phyloP scores from a whole-genome alignment of 2,113 vertebrate species.

The Dipodomys stephensi region DNA sequence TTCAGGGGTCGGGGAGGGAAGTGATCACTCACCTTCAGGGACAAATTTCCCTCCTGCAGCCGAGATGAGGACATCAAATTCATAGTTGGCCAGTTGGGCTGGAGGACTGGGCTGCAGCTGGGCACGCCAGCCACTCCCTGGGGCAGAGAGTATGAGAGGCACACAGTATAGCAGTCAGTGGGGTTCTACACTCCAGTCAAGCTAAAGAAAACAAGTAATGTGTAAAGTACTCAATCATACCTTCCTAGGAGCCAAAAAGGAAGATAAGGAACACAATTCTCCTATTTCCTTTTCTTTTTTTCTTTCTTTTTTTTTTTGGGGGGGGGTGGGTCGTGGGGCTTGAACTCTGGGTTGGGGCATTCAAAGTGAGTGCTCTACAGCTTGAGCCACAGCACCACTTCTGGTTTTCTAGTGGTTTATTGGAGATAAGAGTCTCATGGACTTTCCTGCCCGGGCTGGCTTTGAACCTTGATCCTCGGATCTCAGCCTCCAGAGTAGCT shows the following conservation, averaged over 20 bases:
- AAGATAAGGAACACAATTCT: background rate
- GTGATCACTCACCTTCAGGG: constrained; percentile 91
- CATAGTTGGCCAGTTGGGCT: constrained; percentile 85
- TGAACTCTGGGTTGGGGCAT: too few species aligned
- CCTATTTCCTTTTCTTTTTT: too few species aligned
- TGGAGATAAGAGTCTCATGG: too few species aligned
- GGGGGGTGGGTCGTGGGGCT: too few species aligned
- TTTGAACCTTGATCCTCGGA: too few species aligned
- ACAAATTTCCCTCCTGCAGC: constrained; percentile 94
- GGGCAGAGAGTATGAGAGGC: background rate
- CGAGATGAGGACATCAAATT: constrained; percentile 96
- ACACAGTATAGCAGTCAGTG: background rate
- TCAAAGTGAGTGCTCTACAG: too few species aligned
- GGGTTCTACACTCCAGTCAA: background rate
- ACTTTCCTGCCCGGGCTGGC: too few species aligned
- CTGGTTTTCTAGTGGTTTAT: too few species aligned
- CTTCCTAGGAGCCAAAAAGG: background rate
- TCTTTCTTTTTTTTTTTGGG: too few species aligned
- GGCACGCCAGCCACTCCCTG: constrained; percentile 92
- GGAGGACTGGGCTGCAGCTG: constrained; percentile 89
- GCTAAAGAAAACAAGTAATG: background rate
- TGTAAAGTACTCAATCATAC: background rate
- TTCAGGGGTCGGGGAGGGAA: background rate
- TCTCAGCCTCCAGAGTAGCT: too few species aligned
- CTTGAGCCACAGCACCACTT: too few species aligned